A percentile compares a stretch with the other conserved stretches of the same genome.
Evolutionary conservation across 2,888 invertebrate genomes (phyloP).

Genomic region (Cheilosia grossa): DNA sequence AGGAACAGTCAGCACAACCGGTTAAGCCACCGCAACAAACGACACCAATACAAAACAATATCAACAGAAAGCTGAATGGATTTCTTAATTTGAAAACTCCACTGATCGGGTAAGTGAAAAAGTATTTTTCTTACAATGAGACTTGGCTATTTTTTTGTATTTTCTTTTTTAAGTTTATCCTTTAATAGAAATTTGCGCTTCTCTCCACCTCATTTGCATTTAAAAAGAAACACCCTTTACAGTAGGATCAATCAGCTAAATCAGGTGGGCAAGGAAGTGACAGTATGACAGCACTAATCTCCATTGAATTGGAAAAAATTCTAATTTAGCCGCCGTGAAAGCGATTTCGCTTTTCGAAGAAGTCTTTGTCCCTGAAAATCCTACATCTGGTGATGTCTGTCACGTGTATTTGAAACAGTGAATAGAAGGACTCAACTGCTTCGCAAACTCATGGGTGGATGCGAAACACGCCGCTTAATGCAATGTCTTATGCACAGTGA

Average conservation of each 20-base stretch:
- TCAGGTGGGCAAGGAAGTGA: not conserved
- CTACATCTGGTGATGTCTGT: too few species aligned
- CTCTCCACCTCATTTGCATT: not conserved
- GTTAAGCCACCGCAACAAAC: slow-evolving; percentile 78
- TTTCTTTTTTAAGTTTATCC: not conserved
- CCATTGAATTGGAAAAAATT: not conserved
- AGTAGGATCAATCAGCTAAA: not conserved
- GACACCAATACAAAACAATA: slow-evolving; percentile 81
- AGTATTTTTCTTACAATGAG: slow-evolving; percentile 1
- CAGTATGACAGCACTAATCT: not conserved
- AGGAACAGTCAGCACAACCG: slow-evolving; percentile 78
- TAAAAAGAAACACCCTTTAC: too few species aligned
- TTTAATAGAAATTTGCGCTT: not conserved
- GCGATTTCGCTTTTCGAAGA: not conserved
- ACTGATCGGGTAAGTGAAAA: slow-evolving; percentile 80
- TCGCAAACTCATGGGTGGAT: too few species aligned
- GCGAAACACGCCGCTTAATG: too few species aligned
- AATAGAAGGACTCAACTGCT: too few species aligned
- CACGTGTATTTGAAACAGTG: too few species aligned
- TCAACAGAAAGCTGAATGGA: slow-evolving; percentile 82
- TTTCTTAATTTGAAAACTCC: slow-evolving; percentile 82
- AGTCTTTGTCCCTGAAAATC: not conserved
- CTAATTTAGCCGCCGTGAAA: not conserved
- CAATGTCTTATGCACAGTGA: not conserved
- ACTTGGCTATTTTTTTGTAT: not conserved